Evolutionary conservation across 2,797 vertebrate species (phyloP).

Genomic region (Malurus splendens): DNA sequence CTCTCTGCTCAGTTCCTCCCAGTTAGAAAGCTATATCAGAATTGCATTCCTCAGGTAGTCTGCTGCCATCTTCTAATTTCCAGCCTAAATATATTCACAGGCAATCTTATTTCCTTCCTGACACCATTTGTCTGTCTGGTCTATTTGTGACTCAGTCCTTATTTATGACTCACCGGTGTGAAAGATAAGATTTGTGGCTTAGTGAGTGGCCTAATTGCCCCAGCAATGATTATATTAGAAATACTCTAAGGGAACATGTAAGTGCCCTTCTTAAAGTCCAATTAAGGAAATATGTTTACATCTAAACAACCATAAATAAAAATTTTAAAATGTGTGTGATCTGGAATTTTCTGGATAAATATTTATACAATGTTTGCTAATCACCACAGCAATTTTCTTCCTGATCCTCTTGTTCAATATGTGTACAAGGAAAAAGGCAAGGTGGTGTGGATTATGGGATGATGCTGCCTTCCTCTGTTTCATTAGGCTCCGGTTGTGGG

Average conservation of each 20-base stretch:
- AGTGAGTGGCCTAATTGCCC: conserved; percentile 38
- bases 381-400: neutral
- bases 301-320: conserved; percentile 12
- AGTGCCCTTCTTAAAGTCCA: conserved; percentile 18
- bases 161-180: conserved; percentile 46
- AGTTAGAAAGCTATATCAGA: neutral
- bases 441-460: neutral
- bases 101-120: conserved; percentile 43
- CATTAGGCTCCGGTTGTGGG: neutral
- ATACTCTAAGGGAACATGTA: conserved; percentile 3
- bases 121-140: conserved; percentile 55
- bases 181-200: conserved; percentile 62
- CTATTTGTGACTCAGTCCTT: conserved; percentile 52
- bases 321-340: neutral
- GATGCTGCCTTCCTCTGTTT: neutral
- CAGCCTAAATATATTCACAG: conserved; percentile 36
- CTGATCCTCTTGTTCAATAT: neutral
- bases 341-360: conserved; percentile 10
- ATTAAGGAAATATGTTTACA: conserved; percentile 25
- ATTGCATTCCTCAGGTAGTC: conserved; percentile 14
- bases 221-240: conserved; percentile 35
- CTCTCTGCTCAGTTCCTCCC: neutral
- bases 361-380: conserved; percentile 9
- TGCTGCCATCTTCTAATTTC: conserved; percentile 16
- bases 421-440: neutral